phyloP scores from a whole-genome alignment of 2,888 invertebrate species.

The Julus scandinavius region DNA sequence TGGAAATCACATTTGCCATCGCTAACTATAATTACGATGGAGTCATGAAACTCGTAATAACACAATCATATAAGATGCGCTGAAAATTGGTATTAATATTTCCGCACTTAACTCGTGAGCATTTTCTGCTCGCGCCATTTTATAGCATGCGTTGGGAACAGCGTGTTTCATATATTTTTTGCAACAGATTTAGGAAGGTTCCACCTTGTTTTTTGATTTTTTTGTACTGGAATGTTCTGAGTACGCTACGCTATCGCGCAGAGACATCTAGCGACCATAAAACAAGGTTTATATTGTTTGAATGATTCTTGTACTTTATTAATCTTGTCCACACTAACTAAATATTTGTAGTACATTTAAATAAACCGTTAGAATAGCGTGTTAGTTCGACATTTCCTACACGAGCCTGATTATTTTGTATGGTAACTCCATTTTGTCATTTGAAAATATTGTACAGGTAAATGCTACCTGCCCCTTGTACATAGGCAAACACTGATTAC shows the following conservation, averaged over 20 bases:
- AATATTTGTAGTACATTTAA: too few species aligned
- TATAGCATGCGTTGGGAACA: not conserved
- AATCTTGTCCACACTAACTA: too few species aligned
- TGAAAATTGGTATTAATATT: slow-evolving; percentile 48
- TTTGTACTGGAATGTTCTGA: not conserved
- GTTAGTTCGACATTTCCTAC: too few species aligned
- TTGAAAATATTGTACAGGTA: too few species aligned
- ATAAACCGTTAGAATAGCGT: too few species aligned
- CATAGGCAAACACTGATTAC: not conserved
- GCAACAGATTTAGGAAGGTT: not conserved
- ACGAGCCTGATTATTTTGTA: too few species aligned
- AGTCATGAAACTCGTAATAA: slow-evolving; percentile 47
- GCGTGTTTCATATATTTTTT: not conserved
- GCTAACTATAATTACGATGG: slow-evolving; percentile 51
- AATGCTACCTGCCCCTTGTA: not conserved
- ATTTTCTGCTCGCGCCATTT: slow-evolving; percentile 13
- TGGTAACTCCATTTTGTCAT: too few species aligned
- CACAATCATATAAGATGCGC: slow-evolving; percentile 37
- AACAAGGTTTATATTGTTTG: not conserved
- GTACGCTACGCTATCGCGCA: not conserved
- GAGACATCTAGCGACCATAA: not conserved
- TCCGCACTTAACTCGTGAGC: slow-evolving; percentile 20
- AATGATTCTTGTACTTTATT: not conserved
- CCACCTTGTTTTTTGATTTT: too few species aligned
- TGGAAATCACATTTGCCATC: slow-evolving; percentile 49